Base-by-base conservation (phyloP, 2,113 vertebrate species). In the Mionectes macconnelli region DNA sequence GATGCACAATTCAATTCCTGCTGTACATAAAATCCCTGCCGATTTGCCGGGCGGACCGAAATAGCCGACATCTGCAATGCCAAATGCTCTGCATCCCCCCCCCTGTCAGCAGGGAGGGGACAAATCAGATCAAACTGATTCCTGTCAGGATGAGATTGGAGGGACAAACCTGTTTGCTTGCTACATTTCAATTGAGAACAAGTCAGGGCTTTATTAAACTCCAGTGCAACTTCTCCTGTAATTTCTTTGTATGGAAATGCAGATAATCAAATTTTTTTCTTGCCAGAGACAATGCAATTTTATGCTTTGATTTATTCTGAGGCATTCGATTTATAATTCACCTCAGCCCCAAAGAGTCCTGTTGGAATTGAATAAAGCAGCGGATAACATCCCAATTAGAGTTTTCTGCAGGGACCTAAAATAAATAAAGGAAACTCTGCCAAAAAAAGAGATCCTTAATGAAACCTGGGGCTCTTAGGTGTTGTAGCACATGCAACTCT, bases 271-370 rank as follows among this genome's bases (percentile, higher is more conserved):
- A 95, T 94, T n/a, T 92, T 84, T 69, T 87, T 66, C 88, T 88
- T 90, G 64, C 49, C 83, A 82, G 93, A 95, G 73, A 96, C 93
- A 92, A 76, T 93, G 93, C 31, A 60, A 93, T 96, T 92, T 94
- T 94, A 92, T 95, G 91, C 80, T 92, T 89, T 96, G 89, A 93
- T 96, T 93, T 95, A 73, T 96, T 93, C 87, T 85, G 82, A 74
- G 69, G 55, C 67, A 67, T 87, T 95, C 0, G 17, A 83, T 90
- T 87, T 85, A 50, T 80, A 57, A 74, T 85, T 90, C 74, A 83
- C 30, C 33, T 31, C 42, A 14, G 74, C 85, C 74, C 49, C 0
- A 0, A 76, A 78, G 37, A 87, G 73, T 75, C 78, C 80, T 89
- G 35, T 68, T 87, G 45, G n/a, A 91, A 91, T 82, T 75, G 55